A percentile compares a stretch with the other conserved stretches of the same genome.
Evolutionary conservation across 2,888 invertebrate genomes (phyloP).

Genomic region (Drosophila engyochracea): DNA sequence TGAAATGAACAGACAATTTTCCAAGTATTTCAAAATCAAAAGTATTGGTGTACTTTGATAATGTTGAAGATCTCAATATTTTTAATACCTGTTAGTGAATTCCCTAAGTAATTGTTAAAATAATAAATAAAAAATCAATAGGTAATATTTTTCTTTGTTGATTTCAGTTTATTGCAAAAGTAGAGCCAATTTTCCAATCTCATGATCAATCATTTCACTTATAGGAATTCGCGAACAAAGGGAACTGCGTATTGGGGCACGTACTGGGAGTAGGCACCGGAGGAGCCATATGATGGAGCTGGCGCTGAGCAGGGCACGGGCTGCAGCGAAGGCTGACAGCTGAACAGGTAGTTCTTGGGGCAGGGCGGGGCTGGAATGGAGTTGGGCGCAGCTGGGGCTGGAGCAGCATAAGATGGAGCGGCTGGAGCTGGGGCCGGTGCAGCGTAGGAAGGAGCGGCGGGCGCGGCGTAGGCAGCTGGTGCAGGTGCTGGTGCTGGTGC

Average conservation of each 20-base stretch:
- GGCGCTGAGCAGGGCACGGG: constrained; percentile 79
- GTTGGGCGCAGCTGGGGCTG: constrained; percentile 53
- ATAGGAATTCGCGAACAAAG: constrained; percentile 70
- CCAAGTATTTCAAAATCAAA: background rate
- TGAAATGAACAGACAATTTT: background rate
- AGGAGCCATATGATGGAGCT: constrained; percentile 66
- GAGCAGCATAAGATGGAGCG: constrained; percentile 53
- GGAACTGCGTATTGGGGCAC: constrained; percentile 78
- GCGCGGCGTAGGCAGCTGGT: constrained; percentile 38
- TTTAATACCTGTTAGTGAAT: background rate
- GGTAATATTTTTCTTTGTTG: constrained; percentile 1
- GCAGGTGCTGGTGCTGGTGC: constrained; percentile 53
- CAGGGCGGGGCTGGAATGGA: constrained; percentile 77
- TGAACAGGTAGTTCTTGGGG: constrained; percentile 81
- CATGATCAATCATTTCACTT: constrained; percentile 20
- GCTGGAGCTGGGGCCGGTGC: constrained; percentile 51
- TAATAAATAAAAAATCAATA: background rate
- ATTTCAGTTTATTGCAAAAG: constrained; percentile 43
- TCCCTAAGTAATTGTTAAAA: background rate
- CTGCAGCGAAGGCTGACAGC: constrained; percentile 80
- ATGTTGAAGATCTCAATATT: background rate
- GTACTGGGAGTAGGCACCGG: constrained; percentile 79
- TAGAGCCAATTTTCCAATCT: constrained; percentile 14
- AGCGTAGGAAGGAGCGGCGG: constrained; percentile 51
- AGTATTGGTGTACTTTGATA: background rate